Conservation (phyloP, 2,113 vertebrate genomes). For the Athene noctua region DNA sequence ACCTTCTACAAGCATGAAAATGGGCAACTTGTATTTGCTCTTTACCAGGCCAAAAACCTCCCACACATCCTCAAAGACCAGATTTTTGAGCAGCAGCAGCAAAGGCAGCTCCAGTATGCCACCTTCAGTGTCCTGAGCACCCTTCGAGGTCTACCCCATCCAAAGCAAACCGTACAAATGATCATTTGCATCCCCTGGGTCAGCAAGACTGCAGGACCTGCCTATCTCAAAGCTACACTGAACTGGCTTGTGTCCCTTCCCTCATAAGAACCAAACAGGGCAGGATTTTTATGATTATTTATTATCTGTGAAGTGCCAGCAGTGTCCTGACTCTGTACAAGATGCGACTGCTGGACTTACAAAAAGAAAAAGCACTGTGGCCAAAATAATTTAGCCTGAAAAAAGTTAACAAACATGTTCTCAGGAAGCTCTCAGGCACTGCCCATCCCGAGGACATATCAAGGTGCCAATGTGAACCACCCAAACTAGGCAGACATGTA, state of each 20-base stretch:
- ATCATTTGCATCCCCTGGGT: rapidly evolving
- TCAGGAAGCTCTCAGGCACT: constrained; percentile 25
- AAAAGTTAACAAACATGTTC: not conserved
- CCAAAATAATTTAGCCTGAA: constrained; percentile 15
- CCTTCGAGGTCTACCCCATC: not conserved
- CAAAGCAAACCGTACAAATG: not conserved
- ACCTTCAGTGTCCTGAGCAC: not conserved
- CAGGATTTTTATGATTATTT: constrained; percentile 35
- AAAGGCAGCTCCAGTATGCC: not conserved
- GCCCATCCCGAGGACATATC: not conserved
- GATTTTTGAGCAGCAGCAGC: not conserved
- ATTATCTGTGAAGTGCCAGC: constrained; percentile 40
- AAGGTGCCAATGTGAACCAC: not conserved
- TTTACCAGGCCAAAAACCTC: not conserved
- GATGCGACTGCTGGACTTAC: not conserved
- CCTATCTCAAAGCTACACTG: not conserved
- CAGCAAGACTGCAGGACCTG: not conserved
- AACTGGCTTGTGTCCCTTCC: not conserved
- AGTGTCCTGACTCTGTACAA: not conserved
- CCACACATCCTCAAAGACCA: rapidly evolving
- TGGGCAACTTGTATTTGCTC: not conserved
- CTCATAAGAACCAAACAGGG: constrained; percentile 37
- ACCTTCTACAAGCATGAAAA: not conserved
- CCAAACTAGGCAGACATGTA: not conserved
- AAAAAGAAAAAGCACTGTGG: constrained; percentile 31